Conservation (phyloP, 2,113 vertebrate species). For the Camarhynchus parvulus region DNA sequence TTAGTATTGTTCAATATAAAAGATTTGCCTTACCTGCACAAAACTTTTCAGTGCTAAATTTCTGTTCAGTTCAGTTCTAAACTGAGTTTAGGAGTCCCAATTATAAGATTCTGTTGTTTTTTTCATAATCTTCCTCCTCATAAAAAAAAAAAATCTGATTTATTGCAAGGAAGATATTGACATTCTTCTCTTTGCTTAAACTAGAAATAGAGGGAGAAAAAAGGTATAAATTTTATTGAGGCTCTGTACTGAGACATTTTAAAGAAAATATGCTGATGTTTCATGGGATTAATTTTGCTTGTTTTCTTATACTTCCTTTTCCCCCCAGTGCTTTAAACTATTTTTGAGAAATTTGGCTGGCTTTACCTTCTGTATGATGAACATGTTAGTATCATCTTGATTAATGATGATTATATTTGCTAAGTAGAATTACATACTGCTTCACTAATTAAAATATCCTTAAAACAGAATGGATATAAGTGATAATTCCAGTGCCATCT, state of each 20-base stretch:
- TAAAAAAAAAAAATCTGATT: background rate
- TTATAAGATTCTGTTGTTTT: background rate
- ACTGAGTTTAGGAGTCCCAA: background rate
- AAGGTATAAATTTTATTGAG: background rate
- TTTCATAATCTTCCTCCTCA: background rate
- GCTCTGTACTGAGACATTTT: background rate
- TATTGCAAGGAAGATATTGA: background rate
- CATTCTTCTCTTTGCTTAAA: background rate
- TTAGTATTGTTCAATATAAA: slow-evolving; percentile 11
- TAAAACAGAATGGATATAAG: background rate
- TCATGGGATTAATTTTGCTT: background rate
- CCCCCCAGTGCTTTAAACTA: background rate
- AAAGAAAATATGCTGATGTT: background rate
- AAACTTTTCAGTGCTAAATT: slow-evolving; percentile 31
- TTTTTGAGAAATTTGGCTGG: background rate
- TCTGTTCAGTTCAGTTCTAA: slow-evolving; percentile 10
- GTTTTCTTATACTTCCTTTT: background rate
- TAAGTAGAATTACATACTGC: background rate
- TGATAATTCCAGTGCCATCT: background rate
- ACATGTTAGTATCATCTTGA: background rate
- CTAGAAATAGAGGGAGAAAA: background rate
- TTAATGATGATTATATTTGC: background rate
- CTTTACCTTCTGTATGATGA: background rate
- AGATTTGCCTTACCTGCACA: slow-evolving; percentile 23
- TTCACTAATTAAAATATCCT: background rate